A percentile compares a stretch with the other conserved stretches of the same genome.
Conservation (phyloP, 2,113 vertebrate genomes). For the Crocuta crocuta region DNA sequence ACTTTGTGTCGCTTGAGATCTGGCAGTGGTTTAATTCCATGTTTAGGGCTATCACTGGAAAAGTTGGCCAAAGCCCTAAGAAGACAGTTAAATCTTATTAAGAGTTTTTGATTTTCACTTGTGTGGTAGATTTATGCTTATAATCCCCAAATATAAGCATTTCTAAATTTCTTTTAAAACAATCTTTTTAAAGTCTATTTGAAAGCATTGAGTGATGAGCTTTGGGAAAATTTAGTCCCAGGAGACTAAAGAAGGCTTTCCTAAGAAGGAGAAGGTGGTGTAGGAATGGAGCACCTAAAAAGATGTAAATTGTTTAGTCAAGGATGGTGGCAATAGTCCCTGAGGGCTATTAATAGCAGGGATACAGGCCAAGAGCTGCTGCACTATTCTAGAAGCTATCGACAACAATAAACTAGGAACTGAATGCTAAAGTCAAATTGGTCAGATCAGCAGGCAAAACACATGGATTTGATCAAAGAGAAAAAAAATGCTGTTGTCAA, state of each 20-base stretch:
- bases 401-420: neutral
- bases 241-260: neutral
- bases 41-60: neutral
- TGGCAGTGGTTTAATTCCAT: neutral
- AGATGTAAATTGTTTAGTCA: neutral
- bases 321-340: neutral
- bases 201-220: neutral
- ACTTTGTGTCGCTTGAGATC: neutral
- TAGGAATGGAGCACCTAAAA: neutral
- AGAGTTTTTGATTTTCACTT: neutral
- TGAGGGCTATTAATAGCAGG: neutral
- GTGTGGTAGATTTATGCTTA: neutral
- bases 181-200: neutral
- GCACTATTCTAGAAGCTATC: too few species aligned
- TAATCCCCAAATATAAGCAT: neutral
- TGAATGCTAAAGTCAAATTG: neutral
- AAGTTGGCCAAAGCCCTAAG: neutral
- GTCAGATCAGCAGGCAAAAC: neutral
- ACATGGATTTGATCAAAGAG: neutral
- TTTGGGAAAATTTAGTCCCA: neutral
- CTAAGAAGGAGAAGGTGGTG: too few species aligned
- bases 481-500: neutral
- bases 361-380: neutral
- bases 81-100: neutral
- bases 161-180: neutral